Percentiles rank a stretch among this genome's conserved stretches.
Conservation (phyloP, 2,797 vertebrate genomes). For the Tinamus major region DNA sequence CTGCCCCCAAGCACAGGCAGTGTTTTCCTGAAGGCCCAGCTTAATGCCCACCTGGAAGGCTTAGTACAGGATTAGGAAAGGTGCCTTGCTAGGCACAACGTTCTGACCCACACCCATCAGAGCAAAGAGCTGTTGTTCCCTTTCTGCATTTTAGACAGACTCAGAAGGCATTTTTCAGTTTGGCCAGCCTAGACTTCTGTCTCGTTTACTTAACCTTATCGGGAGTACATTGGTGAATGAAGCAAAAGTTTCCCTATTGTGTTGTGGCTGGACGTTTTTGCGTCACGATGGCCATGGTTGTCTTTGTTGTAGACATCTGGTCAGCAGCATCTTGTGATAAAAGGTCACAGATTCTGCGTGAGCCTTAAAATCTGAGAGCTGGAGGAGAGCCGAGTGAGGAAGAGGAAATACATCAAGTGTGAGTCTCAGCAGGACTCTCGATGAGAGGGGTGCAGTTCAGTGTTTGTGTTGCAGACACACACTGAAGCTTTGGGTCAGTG, state of each 20-base stretch:
- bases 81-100: neutral
- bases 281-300: rapidly evolving
- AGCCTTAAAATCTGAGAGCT: neutral
- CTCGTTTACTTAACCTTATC: neutral
- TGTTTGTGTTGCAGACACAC: neutral
- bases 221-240: neutral
- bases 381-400: neutral
- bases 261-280: neutral
- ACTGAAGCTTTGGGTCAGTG: neutral
- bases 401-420: neutral
- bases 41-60: neutral
- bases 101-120: rapidly evolving
- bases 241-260: neutral
- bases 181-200: neutral
- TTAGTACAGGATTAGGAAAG: neutral
- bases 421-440: neutral
- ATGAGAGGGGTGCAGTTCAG: neutral
- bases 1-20: neutral
- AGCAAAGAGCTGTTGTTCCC: neutral
- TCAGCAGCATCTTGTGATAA: neutral
- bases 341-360: neutral
- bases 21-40: neutral
- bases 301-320: neutral
- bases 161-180: neutral
- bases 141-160: neutral